These are phyloP conservation scores for Dufourea novaeangliae DNA, from an alignment of 1,140 invertebrate genomes.

Conservation along the genomic window DNA sequence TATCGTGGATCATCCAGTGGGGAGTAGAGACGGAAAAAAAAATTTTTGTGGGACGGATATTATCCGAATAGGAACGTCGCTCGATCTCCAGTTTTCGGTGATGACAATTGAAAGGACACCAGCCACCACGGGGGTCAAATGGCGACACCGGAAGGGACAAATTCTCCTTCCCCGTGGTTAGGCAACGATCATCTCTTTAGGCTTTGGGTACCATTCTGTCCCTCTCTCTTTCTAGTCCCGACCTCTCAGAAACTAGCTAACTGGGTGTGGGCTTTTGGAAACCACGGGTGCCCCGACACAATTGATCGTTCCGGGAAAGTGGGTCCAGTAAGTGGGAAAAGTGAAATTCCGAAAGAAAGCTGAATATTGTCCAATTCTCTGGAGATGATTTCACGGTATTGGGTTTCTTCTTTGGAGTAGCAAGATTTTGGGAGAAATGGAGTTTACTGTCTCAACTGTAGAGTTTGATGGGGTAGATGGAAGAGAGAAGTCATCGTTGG, in stretches of 20 bases:
- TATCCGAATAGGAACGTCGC: not conserved
- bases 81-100: not conserved
- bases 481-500: not conserved
- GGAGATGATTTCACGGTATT: too few relatives aligned
- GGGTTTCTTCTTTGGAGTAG: too few relatives aligned
- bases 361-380: too few relatives aligned
- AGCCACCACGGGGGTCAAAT: not conserved
- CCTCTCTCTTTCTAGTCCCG: slow-evolving; percentile 55
- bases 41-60: slow-evolving; percentile 3
- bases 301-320: not conserved
- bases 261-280: too few relatives aligned
- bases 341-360: not conserved
- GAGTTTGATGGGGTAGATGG: too few relatives aligned
- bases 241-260: too few relatives aligned
- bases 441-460: too few relatives aligned
- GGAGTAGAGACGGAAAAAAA: slow-evolving; percentile 19
- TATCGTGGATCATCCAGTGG: slow-evolving; percentile 29
- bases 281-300: not conserved
- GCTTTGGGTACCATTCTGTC: slow-evolving; percentile 12
- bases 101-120: not conserved
- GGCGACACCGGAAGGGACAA: slow-evolving; percentile 16
- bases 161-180: slow-evolving; percentile 46
- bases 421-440: too few relatives aligned
- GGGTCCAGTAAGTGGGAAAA: not conserved
- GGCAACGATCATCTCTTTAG: slow-evolving; percentile 42